phyloP scores from a whole-genome alignment of 2,113 vertebrate species.

The Spilogale gracilis region DNA sequence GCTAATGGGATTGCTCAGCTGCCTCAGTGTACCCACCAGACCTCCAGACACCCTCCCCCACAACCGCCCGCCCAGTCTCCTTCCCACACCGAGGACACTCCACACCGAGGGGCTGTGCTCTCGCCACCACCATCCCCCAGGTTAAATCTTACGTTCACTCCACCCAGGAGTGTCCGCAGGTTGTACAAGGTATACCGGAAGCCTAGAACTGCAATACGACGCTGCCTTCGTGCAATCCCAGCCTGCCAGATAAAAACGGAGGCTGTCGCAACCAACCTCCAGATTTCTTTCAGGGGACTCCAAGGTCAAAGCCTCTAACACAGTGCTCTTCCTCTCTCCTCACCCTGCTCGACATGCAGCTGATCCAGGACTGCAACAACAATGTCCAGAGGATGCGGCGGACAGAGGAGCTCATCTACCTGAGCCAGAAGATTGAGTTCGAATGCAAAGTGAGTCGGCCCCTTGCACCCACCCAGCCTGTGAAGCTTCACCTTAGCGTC shows the following conservation, averaged over 20 bases:
- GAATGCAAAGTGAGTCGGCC: slow-evolving; percentile 93
- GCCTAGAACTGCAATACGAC: not conserved
- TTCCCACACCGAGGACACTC: rapidly evolving
- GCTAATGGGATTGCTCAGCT: too few species aligned
- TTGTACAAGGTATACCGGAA: not conserved
- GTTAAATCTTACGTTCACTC: not conserved
- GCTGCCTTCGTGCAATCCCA: too few species aligned
- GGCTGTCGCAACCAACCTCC: not conserved
- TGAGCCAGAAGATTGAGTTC: slow-evolving; percentile 97
- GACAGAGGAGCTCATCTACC: slow-evolving; percentile 95
- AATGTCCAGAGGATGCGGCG: slow-evolving; percentile 97
- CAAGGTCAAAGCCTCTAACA: not conserved
- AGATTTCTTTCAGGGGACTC: not conserved
- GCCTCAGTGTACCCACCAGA: not conserved
- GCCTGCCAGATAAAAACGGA: not conserved
- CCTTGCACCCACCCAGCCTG: not conserved
- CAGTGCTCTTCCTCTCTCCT: not conserved
- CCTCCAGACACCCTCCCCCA: not conserved
- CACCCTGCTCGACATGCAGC: slow-evolving; percentile 82
- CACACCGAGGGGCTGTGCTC: not conserved
- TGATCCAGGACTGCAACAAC: slow-evolving; percentile 97
- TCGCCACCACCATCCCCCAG: not conserved
- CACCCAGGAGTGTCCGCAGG: not conserved
- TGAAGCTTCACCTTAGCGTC: not conserved
- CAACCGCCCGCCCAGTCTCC: not conserved